Base-by-base conservation (phyloP, 2,888 invertebrate genomes). In the Empis stercorea region DNA sequence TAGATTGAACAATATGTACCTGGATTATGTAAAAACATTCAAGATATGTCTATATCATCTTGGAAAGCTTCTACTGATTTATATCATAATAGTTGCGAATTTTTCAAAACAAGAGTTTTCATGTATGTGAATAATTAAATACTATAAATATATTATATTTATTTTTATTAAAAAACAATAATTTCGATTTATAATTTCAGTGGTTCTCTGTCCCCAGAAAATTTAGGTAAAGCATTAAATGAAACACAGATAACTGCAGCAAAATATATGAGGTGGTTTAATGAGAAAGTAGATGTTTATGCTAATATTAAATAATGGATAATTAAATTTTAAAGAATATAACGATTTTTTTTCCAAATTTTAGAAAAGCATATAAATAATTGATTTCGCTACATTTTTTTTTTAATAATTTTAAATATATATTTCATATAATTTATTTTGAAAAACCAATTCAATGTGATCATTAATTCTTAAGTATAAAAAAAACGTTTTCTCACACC, bases 121-220 rank as follows among this genome's bases (percentile, higher is more conserved):
- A 74, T 85, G 87, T 87, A 72, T 82, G 86, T 20, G 20, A 20
- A 20, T 20, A 4, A n/a, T 20, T 20, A 20, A 20, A 20, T 20
- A 20, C n/a, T n/a, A 20, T 4, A 20, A 20, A 20, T 20, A 20
- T 20, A 4, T n/a, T 20, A 4, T 20, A 20, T 20, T 20, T 20
- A 4, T 20, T 4, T 20, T 20, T 20, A 20, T 20, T 20, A n/a
- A n/a, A n/a, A n/a, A n/a, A n/a, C n/a, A n/a, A n/a, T n/a, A n/a
- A n/a, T n/a, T n/a, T n/a, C n/a, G n/a, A n/a, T n/a, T n/a, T n/a
- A n/a, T n/a, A n/a, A n/a, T 75, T 75, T 43, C 73, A 86, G 87
- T 40, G 86, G 85, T 4, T 79, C 80, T 49, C 73, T 86, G 65
- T 84, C 85, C 45, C 85, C 86, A 9, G 84, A 85, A 66, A 83